Evolutionary conservation across 1,140 invertebrate species (phyloP).

Genomic region (Psilanteris sp.): DNA sequence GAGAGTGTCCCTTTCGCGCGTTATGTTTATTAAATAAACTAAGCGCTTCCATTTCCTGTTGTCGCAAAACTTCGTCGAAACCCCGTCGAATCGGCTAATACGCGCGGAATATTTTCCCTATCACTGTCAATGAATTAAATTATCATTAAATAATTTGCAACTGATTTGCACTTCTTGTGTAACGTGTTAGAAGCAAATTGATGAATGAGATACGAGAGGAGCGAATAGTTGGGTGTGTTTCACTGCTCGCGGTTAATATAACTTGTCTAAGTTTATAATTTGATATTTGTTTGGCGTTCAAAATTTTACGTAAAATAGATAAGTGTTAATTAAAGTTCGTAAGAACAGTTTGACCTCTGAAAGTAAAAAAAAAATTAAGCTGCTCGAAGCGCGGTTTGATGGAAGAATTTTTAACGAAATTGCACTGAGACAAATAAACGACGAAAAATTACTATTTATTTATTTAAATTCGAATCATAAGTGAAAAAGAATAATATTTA

Average conservation of each 20-base stretch:
- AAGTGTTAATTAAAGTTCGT: slow-evolving; percentile 18
- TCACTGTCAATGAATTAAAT: slow-evolving; percentile 16
- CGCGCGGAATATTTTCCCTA: neutral
- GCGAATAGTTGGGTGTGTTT: slow-evolving; percentile 68
- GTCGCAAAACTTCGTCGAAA: too few species aligned
- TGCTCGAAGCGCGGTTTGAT: too few species aligned
- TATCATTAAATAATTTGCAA: slow-evolving; percentile 56
- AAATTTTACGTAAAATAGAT: slow-evolving; percentile 21
- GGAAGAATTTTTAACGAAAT: too few species aligned
- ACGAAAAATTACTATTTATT: too few species aligned
- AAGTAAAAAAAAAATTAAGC: too few species aligned
- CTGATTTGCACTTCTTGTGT: slow-evolving; percentile 61
- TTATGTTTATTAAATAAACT: too few species aligned
- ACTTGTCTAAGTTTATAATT: slow-evolving; percentile 78
- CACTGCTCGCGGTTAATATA: slow-evolving; percentile 71
- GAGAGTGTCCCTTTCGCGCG: too few species aligned
- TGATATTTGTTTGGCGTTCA: slow-evolving; percentile 7
- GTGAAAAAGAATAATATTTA: too few species aligned
- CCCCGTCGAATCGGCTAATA: too few species aligned
- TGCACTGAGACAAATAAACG: too few species aligned
- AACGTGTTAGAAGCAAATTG: slow-evolving; percentile 74
- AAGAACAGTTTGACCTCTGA: neutral
- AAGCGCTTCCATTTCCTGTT: too few species aligned
- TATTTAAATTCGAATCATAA: too few species aligned
- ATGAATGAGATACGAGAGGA: slow-evolving; percentile 75